Base-by-base conservation (phyloP, 1,140 invertebrate species). In the Cylas formicarius region DNA sequence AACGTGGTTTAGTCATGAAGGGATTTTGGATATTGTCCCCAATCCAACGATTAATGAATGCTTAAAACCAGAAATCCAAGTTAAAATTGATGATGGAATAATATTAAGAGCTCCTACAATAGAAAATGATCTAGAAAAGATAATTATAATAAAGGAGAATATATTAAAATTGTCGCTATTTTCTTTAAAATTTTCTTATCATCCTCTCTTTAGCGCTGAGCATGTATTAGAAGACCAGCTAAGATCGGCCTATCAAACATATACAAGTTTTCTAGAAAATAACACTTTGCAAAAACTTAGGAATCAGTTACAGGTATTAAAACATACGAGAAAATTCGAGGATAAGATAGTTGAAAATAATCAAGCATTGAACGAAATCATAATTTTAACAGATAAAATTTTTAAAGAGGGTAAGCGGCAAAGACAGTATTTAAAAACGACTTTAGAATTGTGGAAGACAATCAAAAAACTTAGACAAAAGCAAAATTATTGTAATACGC, bases 121-220 rank as follows among this genome's bases (percentile, higher is more conserved):
- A 1, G 18, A 47, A 23, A 16, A 35, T 8, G 39, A 56, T 21
- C 37, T 40, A 19, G 55, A 69, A 60, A 23, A 53, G 59, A 48
- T 61, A 48, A 38, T 58, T 17, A 28, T 52, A 5, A 29, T 53
- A 29, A 34, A 47, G 10, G 56, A 63, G 11, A 65, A 64, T 26
- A 64, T 60, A 20, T 39, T 72, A 9, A 59, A 61, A 28, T n/a
- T 72, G 10, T 42, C 52, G 33, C 34, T 72, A 0, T 56, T 57
- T n/a, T 40, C 58, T 5, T 24, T 71, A 10, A 57, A 61, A n/a
- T 71, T 72, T 17, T 60, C 46, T 6, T 38, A 56, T n/a, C 68
- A 71, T 55, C 63, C 61, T 1, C 55, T 65, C 16, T 58, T 67
- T 9, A 60, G 61, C 35, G 49, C 65, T 16, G 70, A 72, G 55